Evolutionary conservation across 2,113 vertebrate species (phyloP).

Genomic region (Grantiella picta): DNA sequence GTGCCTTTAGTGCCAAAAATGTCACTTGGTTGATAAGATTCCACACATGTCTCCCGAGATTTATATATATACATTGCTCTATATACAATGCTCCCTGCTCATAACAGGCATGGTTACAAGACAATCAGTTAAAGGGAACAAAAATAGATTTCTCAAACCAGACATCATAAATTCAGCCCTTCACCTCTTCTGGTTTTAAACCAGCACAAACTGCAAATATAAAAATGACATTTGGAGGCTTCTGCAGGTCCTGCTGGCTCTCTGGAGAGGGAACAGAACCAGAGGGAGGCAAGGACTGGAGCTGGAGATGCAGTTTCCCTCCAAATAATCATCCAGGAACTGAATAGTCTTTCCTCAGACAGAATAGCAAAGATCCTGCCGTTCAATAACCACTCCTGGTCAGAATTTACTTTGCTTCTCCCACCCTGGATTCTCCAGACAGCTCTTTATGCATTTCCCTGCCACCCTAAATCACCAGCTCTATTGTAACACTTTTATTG

Average conservation of each 20-base stretch:
- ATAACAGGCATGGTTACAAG: not conserved
- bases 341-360: not conserved
- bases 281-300: not conserved
- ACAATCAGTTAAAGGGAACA: not conserved
- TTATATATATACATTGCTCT: not conserved
- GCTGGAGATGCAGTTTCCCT: not conserved
- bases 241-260: not conserved
- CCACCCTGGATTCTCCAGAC: not conserved
- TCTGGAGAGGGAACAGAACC: not conserved
- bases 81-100: not conserved
- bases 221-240: not conserved
- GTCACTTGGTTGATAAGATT: not conserved
- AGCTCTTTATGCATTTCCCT: not conserved
- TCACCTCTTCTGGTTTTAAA: not conserved
- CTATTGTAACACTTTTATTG: not conserved
- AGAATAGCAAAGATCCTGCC: not conserved
- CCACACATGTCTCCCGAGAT: not conserved
- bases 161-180: not conserved
- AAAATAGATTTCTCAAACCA: slow-evolving; percentile 21
- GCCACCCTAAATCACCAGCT: not conserved
- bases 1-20: not conserved
- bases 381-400: not conserved
- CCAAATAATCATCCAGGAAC: not conserved
- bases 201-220: not conserved
- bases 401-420: not conserved